These are phyloP conservation scores for Ivindomyrus marchei DNA, from an alignment of 2,113 vertebrate species.

Conservation along the genomic window DNA sequence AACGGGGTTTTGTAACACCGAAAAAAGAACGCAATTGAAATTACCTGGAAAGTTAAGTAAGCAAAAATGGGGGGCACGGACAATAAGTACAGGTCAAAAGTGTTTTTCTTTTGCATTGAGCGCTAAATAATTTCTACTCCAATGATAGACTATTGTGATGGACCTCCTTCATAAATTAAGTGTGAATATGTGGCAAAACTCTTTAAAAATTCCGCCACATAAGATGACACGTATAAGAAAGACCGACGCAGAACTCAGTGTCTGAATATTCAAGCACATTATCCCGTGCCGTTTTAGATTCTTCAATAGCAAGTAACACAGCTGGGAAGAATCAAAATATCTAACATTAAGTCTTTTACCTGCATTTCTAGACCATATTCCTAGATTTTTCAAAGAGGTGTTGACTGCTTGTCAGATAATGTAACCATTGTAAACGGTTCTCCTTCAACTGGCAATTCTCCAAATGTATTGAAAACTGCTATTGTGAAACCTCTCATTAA, in stretches of 20 bases:
- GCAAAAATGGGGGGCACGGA: not conserved
- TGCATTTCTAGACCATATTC: not conserved
- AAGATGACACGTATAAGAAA: not conserved
- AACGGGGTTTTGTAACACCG: not conserved
- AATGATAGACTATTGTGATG: not conserved
- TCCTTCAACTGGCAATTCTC: not conserved
- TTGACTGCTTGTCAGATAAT: not conserved
- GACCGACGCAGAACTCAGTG: not conserved
- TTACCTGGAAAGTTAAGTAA: not conserved
- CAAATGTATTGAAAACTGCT: not conserved
- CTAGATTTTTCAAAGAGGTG: not conserved
- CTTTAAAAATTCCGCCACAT: not conserved
- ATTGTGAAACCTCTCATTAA: conserved; percentile 10
- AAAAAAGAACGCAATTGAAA: not conserved
- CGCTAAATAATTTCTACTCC: not conserved
- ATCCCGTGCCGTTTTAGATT: not conserved
- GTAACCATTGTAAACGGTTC: not conserved
- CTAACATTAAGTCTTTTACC: not conserved
- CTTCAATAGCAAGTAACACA: not conserved
- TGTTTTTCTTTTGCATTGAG: not conserved
- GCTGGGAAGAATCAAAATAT: not conserved
- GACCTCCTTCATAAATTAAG: not conserved
- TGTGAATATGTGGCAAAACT: not conserved
- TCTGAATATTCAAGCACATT: not conserved
- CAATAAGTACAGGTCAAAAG: not conserved